Base-by-base conservation (phyloP, 2,888 invertebrate genomes). In the Campoplex capitator region DNA sequence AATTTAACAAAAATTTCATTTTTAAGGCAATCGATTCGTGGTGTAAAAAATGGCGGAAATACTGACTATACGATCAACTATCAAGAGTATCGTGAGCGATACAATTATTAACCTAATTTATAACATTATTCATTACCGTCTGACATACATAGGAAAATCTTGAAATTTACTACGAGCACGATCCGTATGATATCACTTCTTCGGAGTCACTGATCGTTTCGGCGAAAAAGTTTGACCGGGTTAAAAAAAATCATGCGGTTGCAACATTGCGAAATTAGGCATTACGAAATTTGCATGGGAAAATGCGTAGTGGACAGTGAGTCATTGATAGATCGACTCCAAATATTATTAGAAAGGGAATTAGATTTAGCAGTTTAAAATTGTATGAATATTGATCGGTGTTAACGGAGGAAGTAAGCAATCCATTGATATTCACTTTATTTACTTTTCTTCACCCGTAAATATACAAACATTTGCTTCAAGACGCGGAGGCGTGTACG, bases 211-310 rank as follows among this genome's bases (percentile, higher is more conserved):
- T 82, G 79, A 79, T 68, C 35, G 48, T 58, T 38, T 32, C 51
- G 84, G 56, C 16, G 77, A 81, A 73, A 74, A 76, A 83, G 16
- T 87, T 78, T 84, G 87, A 83, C 81, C 85, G 85, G 79, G 81
- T 89, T 80, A 82, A 88, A 85, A 88, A 87, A 85, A 82, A 83
- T 83, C 84, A 75, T 71, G 58, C 62, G 74, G 79, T 85, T 90
- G 83, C 74, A 85, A 78, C 62, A 74, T 90, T 90, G 88, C 85
- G 85, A 88, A 89, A 90, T 85, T 73, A 35, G 51, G 65, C 79
- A 85, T 90, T 89, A 82, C 84, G 85, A 87, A 88, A 89, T 73
- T 32, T 70, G 56, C 56, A 74, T 42, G 32, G 11, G 28, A 23
- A 62, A 18, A 48, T 35, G 13, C 23, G 16, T 35, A 45, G 45